These are phyloP conservation scores for Argyrosomus regius DNA, from an alignment of 2,797 vertebrate species.

Conservation along the genomic window DNA sequence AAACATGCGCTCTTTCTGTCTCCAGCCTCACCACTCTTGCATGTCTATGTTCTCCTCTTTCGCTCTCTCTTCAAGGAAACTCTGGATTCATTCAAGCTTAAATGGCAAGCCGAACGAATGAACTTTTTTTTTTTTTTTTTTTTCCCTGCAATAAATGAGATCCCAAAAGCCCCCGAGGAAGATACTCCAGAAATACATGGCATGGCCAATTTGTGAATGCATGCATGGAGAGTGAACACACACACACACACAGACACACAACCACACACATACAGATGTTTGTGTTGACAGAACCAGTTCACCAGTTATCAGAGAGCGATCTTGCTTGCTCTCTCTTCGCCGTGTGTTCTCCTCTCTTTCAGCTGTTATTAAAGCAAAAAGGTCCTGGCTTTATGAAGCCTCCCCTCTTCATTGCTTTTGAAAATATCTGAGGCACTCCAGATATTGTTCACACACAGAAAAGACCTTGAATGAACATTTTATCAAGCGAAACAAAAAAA, in stretches of 20 bases:
- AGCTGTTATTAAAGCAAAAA: conserved; percentile 15
- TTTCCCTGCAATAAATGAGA: conserved; percentile 69
- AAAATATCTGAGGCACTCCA: conserved; percentile 28
- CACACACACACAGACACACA: conserved; percentile 37
- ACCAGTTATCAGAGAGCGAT: conserved; percentile 49
- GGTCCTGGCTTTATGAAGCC: not conserved
- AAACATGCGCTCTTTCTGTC: conserved; percentile 11
- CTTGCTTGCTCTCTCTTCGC: not conserved
- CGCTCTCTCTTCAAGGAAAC: conserved; percentile 48
- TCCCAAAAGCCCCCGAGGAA: conserved; percentile 72
- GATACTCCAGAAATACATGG: conserved; percentile 71
- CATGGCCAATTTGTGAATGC: conserved; percentile 74
- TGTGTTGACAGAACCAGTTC: conserved; percentile 65
- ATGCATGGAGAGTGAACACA: conserved; percentile 62
- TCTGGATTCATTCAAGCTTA: conserved; percentile 75
- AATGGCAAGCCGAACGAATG: conserved; percentile 71
- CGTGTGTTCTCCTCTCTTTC: conserved; percentile 13
- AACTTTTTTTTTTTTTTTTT: conserved; percentile 43
- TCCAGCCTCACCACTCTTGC: conserved; percentile 18
- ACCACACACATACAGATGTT: conserved; percentile 50
- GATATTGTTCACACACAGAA: conserved; percentile 15
- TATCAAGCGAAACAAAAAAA: not conserved
- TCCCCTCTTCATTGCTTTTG: conserved; percentile 7
- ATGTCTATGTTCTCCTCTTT: conserved; percentile 12
- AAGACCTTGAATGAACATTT: conserved; percentile 15